Conservation (phyloP, 2,797 vertebrate genomes). For the Sebastiscus tertius region DNA sequence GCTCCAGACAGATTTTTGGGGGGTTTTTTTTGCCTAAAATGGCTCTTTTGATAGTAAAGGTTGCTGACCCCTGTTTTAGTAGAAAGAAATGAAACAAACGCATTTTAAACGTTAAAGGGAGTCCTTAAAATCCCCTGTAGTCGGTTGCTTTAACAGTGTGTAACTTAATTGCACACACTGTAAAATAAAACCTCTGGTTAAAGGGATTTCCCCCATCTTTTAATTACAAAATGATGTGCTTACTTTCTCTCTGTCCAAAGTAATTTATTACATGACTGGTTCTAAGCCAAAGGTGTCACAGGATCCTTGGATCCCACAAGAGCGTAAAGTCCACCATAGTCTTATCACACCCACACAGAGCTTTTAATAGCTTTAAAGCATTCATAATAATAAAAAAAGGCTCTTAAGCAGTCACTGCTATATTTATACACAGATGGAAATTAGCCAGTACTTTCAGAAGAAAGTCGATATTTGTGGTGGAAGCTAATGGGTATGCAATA, state of each 20-base stretch:
- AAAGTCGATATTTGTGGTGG: background rate
- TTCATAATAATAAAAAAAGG: conserved; percentile 3
- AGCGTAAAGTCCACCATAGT: conserved; percentile 28
- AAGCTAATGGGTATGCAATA: background rate
- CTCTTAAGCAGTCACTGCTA: background rate
- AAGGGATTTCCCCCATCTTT: background rate
- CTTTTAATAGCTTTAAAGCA: background rate
- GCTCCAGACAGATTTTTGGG: no score
- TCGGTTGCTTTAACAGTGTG: background rate
- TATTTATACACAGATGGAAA: background rate
- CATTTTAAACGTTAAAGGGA: background rate
- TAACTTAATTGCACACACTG: background rate
- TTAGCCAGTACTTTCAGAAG: background rate
- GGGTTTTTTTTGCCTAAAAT: no score
- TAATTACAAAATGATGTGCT: conserved; percentile 30
- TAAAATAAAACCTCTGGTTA: conserved; percentile 3
- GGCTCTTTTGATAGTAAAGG: no score
- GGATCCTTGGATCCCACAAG: conserved; percentile 14
- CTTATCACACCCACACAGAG: background rate
- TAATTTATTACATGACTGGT: conserved; percentile 39
- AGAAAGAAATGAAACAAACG: background rate
- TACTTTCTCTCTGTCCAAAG: conserved; percentile 4
- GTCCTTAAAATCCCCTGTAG: background rate
- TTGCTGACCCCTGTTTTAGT: no score
- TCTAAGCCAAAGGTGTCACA: conserved; percentile 31